Evolutionary conservation across 2,113 vertebrate genomes (phyloP).

Genomic region (Oophaga pumilio): DNA sequence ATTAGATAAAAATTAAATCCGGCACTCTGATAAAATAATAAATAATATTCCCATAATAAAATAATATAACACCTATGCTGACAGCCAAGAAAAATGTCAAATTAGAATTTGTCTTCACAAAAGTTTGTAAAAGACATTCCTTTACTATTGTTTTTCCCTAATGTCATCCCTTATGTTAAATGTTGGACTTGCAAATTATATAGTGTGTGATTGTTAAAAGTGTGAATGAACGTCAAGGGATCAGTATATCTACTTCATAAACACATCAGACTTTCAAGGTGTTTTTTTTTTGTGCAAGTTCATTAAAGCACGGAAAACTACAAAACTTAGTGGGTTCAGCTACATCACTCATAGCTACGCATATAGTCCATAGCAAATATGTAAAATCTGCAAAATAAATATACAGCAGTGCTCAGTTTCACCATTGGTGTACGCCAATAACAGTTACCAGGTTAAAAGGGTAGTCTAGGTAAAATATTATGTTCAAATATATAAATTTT

Average conservation of each 20-base stretch:
- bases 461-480: no score
- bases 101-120: constrained; percentile 4
- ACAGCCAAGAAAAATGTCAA: neutral
- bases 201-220: constrained; percentile 14
- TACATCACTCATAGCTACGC: neutral
- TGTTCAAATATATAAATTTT: no score
- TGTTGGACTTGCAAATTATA: constrained; percentile 18
- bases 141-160: constrained; percentile 4
- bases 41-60: neutral
- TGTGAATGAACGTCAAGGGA: constrained; percentile 10
- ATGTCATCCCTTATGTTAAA: constrained; percentile 21
- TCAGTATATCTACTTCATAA: constrained; percentile 6
- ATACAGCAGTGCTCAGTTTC: no score
- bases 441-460: no score
- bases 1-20: no score
- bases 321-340: neutral
- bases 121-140: constrained; percentile 9
- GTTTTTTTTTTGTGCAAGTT: neutral
- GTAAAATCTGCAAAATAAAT: neutral
- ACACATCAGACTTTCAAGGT: neutral
- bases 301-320: neutral
- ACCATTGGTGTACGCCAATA: no score
- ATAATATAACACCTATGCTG: neutral
- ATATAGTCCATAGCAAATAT: neutral
- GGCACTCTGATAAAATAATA: neutral